These are phyloP conservation scores for Heterotilapia buettikoferi DNA, from an alignment of 2,113 vertebrate genomes.

Conservation along the genomic window DNA sequence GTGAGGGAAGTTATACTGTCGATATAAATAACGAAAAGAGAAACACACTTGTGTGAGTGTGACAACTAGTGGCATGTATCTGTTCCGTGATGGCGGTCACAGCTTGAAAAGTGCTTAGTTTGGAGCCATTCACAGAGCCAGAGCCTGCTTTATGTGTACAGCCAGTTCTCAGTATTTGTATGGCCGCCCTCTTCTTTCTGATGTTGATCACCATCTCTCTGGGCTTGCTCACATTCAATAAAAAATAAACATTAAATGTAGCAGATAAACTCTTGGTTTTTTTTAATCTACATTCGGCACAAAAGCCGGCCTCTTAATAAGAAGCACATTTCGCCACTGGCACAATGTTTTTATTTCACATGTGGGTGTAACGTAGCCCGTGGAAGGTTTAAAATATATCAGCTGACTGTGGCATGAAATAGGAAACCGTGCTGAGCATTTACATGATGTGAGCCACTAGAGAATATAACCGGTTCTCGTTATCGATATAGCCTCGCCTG, in stretches of 20 bases:
- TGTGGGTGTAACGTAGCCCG: neutral
- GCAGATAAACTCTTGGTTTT: neutral
- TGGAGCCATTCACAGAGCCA: neutral
- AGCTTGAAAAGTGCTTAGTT: neutral
- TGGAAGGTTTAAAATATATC: neutral
- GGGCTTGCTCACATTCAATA: neutral
- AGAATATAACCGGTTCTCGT: neutral
- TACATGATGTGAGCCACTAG: neutral
- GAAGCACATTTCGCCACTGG: neutral
- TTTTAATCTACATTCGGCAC: neutral
- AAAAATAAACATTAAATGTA: neutral
- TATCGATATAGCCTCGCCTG: neutral
- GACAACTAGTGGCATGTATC: neutral
- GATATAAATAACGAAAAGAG: neutral
- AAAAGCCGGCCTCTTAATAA: neutral
- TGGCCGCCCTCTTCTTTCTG: neutral
- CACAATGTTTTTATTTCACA: neutral
- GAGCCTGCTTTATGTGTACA: neutral
- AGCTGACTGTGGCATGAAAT: neutral
- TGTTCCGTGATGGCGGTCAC: neutral
- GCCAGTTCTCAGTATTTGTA: neutral
- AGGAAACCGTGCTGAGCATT: neutral
- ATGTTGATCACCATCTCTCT: neutral
- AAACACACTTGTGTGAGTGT: neutral
- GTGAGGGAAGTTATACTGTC: neutral